Conservation (phyloP, 2,113 vertebrate species). For the Myanophis thanlyinensis region DNA sequence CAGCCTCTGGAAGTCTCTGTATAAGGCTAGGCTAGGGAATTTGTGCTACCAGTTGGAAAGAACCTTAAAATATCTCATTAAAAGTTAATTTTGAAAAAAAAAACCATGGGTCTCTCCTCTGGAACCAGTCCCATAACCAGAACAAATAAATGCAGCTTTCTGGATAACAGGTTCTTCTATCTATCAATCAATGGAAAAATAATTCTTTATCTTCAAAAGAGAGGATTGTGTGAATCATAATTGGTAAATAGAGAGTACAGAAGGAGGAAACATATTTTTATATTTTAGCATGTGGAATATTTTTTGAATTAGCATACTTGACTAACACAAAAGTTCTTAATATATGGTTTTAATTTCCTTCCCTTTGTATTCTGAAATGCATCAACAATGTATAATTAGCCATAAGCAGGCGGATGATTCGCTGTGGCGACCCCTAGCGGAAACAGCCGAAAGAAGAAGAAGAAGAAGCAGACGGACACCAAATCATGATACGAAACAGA, state of each 20-base stretch:
- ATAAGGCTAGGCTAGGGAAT: neutral
- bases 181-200: neutral
- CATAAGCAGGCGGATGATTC: neutral
- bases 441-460: too few relatives aligned
- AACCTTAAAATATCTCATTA: neutral
- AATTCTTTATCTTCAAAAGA: neutral
- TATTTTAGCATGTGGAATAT: neutral
- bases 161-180: neutral
- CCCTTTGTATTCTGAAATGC: neutral
- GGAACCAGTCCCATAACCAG: neutral
- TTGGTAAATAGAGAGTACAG: neutral
- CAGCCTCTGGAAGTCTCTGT: neutral
- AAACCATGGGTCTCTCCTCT: neutral
- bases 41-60: neutral
- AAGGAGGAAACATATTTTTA: neutral
- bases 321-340: neutral
- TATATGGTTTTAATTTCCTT: neutral
- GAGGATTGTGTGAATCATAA: neutral
- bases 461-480: too few relatives aligned
- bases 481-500: neutral
- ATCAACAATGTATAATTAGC: neutral
- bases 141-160: neutral
- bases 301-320: neutral
- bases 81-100: neutral
- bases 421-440: too few relatives aligned